These are phyloP conservation scores for Phortica variegata DNA, from an alignment of 1,140 invertebrate genomes.

Conservation along the genomic window DNA sequence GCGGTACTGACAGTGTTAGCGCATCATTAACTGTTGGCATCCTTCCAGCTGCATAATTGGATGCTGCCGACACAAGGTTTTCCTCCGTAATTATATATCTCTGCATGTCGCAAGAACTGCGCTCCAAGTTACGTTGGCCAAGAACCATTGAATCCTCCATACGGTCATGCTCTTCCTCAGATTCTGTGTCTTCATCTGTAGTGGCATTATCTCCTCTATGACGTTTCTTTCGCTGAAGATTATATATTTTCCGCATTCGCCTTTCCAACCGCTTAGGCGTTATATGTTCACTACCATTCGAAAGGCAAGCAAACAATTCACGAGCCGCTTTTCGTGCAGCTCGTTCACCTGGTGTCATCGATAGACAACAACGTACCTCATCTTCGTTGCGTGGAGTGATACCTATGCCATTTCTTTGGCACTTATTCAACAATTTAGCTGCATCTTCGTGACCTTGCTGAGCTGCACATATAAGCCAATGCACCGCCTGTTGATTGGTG, in stretches of 20 bases:
- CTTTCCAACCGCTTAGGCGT: slow-evolving; percentile 75
- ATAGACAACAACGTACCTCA: slow-evolving; percentile 80
- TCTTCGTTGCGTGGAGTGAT: slow-evolving; percentile 78
- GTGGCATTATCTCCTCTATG: slow-evolving; percentile 29
- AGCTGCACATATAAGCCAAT: slow-evolving; percentile 86
- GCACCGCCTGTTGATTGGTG: slow-evolving; percentile 69
- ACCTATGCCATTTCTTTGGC: slow-evolving; percentile 74
- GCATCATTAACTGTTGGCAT: slow-evolving; percentile 74
- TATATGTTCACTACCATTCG: slow-evolving; percentile 82
- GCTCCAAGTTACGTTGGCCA: slow-evolving; percentile 21
- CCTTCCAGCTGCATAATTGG: slow-evolving; percentile 75
- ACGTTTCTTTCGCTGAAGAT: slow-evolving; percentile 56
- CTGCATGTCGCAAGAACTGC: slow-evolving; percentile 15
- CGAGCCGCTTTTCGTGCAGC: slow-evolving; percentile 79
- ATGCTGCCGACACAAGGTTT: slow-evolving; percentile 76
- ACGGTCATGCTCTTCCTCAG: slow-evolving; percentile 38
- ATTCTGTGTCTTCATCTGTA: slow-evolving; percentile 37
- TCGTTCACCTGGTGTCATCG: slow-evolving; percentile 81
- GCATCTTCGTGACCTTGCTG: slow-evolving; percentile 87
- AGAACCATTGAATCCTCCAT: slow-evolving; percentile 27
- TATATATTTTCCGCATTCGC: slow-evolving; percentile 68
- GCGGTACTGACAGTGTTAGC: slow-evolving; percentile 68
- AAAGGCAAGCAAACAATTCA: slow-evolving; percentile 79
- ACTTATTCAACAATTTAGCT: slow-evolving; percentile 75
- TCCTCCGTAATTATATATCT: slow-evolving; percentile 70